Base-by-base conservation (phyloP, 2,888 invertebrate genomes). In the Amphipyra tragopoginis region DNA sequence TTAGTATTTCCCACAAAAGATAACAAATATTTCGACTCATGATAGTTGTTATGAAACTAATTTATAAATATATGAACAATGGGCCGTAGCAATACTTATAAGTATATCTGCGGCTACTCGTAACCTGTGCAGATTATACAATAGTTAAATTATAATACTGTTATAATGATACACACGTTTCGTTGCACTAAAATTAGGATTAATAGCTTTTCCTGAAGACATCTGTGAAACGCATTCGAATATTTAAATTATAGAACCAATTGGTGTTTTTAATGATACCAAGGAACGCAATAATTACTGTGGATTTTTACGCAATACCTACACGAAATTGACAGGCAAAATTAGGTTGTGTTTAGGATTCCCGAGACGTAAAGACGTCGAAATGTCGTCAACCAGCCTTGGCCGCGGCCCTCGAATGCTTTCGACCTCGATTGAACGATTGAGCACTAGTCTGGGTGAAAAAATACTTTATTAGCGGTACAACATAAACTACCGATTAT, bases 61-160 rank as follows among this genome's bases (percentile, higher is more conserved):
- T 82, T 80, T 77, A n/a, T 57, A 81, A 81, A 77, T 68, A 70
- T 67, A 59, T 76, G 80, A 86, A 92, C 91, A 92, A 92, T 92
- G 78, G 90, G 89, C 82, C 56, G 84, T 91, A 86, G 84, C 83
- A 55, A 55, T 59, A 67, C 74, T 38, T 71, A 81, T 81, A 79
- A 79, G 80, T 73, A 77, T 72, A 60, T 69, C 65, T 74, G 73
- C 72, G 65, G 67, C 65, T 60, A 56, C 34, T 66, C 45, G 38
- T 47, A 58, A 55, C 45, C 57, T 51, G 68, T 68, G 65, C 59
- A 56, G 71, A 68, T 64, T 50, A 60, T 75, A 68, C 68, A 71
- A 77, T 68, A 45, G 68, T 51, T 56, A 74, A 65, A 62, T 63
- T 57, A 70, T 61, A 69, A 44, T 60, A 36, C 58, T 39, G 10